Evolutionary conservation across 2,797 vertebrate genomes (phyloP).

Genomic region (Macropodus opercularis): DNA sequence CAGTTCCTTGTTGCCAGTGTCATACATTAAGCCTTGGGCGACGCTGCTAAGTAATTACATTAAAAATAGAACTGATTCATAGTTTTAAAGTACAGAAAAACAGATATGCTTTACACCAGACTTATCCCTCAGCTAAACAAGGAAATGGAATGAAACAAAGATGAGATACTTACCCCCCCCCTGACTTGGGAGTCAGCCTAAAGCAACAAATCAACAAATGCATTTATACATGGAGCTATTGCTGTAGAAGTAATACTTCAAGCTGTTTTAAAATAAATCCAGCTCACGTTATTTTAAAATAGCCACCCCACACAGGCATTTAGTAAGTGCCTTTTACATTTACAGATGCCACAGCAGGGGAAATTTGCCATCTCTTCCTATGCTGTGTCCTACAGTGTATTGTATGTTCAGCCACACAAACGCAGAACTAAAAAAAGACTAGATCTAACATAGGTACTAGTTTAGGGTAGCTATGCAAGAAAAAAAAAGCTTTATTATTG

Average conservation of each 20-base stretch:
- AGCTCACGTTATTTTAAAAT: conserved; percentile 41
- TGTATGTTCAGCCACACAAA: conserved; percentile 7
- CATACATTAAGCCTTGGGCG: conserved; percentile 4
- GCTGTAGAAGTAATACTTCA: conserved; percentile 6
- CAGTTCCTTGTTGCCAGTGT: background rate
- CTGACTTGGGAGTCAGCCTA: conserved; percentile 7
- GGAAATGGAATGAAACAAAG: conserved; percentile 4
- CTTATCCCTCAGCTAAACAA: conserved; percentile 21
- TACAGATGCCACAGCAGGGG: conserved; percentile 33
- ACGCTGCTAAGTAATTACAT: conserved; percentile 17
- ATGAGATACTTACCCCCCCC: conserved; percentile 19
- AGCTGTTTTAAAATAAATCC: conserved; percentile 22
- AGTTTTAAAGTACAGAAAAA: conserved; percentile 13
- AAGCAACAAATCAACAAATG: conserved; percentile 17
- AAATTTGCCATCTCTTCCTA: conserved; percentile 20
- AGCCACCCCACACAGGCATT: conserved; percentile 34
- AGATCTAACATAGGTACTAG: no score
- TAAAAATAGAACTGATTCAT: conserved; percentile 15
- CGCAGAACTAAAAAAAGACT: background rate
- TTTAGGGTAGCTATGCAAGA: no score
- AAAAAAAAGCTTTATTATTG: no score
- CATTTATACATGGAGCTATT: no score
- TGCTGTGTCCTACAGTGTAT: conserved; percentile 17
- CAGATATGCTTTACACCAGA: background rate
- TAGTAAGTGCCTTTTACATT: conserved; percentile 50